Percentiles rank a stretch among this genome's conserved stretches.
These are phyloP conservation scores for Nemotelus nigrinus DNA, from an alignment of 2,888 invertebrate genomes.

Conservation along the genomic window DNA sequence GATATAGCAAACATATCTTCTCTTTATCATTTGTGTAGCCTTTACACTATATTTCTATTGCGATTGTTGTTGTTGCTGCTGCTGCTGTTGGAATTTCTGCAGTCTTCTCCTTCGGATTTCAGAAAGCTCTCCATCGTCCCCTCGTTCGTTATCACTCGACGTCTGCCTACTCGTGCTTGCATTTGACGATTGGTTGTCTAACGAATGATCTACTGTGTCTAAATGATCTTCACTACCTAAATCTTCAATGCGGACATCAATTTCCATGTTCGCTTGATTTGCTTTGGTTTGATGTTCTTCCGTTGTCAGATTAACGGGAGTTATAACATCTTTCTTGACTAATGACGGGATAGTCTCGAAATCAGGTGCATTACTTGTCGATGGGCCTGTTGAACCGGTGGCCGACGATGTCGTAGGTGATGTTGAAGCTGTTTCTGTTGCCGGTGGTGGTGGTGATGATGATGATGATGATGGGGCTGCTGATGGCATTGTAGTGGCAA, in stretches of 20 bases:
- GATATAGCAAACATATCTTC: slow-evolving; percentile 40
- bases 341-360: background rate
- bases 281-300: slow-evolving; percentile 12
- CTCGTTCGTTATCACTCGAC: slow-evolving; percentile 43
- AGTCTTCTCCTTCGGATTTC: slow-evolving; percentile 81
- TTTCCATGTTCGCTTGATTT: slow-evolving; percentile 6
- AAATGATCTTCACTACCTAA: slow-evolving; percentile 61
- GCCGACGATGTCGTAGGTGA: slow-evolving; percentile 3
- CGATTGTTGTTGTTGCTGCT: slow-evolving; percentile 26
- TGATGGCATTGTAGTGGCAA: slow-evolving; percentile 45
- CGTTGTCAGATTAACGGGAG: slow-evolving; percentile 23
- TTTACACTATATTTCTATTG: slow-evolving; percentile 22
- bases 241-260: slow-evolving; percentile 62
- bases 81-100: slow-evolving; percentile 70
- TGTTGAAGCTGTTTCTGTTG: slow-evolving; percentile 1
- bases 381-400: slow-evolving; percentile 44
- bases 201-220: slow-evolving; percentile 37
- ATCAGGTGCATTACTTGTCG: slow-evolving; percentile 48
- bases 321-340: slow-evolving; percentile 21
- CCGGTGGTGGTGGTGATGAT: background rate
- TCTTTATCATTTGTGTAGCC: slow-evolving; percentile 39
- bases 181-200: slow-evolving; percentile 42
- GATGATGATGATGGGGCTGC: background rate
- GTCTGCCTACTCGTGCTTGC: slow-evolving; percentile 49
- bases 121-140: slow-evolving; percentile 67